Base-by-base conservation (phyloP, 2,113 vertebrate genomes). In the Pyxicephalus adspersus region DNA sequence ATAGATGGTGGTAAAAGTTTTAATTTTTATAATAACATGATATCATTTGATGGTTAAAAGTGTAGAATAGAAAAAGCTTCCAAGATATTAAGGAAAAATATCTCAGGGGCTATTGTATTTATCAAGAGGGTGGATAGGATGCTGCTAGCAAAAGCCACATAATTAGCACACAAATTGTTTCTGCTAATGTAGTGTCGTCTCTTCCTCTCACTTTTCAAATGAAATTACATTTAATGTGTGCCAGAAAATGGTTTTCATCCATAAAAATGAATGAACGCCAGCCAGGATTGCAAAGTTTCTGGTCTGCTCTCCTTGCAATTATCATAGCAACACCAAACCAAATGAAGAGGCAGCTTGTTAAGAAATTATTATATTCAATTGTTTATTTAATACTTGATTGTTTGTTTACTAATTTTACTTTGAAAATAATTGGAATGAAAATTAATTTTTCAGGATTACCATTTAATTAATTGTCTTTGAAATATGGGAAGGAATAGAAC, bases 91-190 rank as follows among this genome's bases (percentile, higher is more conserved):
- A 58, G 23, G 65, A 79, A 79, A 78, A 79, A 79, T 61, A 79
- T 79, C 77, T 70, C 65, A 60, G 77, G 65, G 77, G 77, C 77
- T 70, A 79, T 79, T 70, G 77, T 79, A 70, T 79, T 68, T 79
- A 79, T 79, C 65, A 79, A 70, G 65, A 50, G 77, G 25, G 34
- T 60, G 38, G 34, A 58, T 50, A 70, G 77, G 77, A 60, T 66
- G 77, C 77, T 79, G 65, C 64, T 25, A 79, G 64, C 64, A 58
- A 70, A 55, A 79, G 65, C 52, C 28, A 61, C 65, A 70, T 79
- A 79, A 79, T 79, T 79, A 79, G 77, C 77, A 79, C 54, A 34
- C 65, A 79, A 79, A 79, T 70, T 79, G 77, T 70, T 79, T 79
- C 65, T 60, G 77, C 52, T 79, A 79, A 79, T 79, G 65, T 67